Base-by-base conservation (phyloP, 2,888 invertebrate species). In the Coelopa pilipes region DNA sequence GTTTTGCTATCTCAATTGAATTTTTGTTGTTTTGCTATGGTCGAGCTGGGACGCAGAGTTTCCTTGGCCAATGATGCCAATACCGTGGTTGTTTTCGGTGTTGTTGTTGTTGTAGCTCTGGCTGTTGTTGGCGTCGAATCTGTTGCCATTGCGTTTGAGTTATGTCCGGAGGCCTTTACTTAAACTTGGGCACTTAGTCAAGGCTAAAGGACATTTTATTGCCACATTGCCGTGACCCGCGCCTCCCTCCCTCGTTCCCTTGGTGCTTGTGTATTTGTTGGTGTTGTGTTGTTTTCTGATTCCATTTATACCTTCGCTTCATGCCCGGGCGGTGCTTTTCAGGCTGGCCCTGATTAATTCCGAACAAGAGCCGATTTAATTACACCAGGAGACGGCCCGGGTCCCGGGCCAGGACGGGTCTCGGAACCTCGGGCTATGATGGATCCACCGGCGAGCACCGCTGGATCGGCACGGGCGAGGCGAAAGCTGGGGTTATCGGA, bases 301-400 rank as follows among this genome's bases (percentile, higher is more conserved):
- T 34, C 34, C 34, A 34, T 34, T 34, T 34, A 34, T 34, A 34
- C 34, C 34, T 34, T 34, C 34, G 34, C 2, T 34, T 34, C 7
- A 34, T 34, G 34, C 34, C 34, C 34, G 34, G 34, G 12, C 46
- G 55, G 24, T 57, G 34, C 5, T n/a, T 12, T 46, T 69, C 57
- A 57, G 57, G 69, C 69, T 69, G 69, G 69, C 21, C 45, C 55
- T 57, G 57, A 69, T 69, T 69, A 12, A 69, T 57, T 69, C 34
- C 17, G 12, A 55, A 12, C 46, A 9, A 15, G 46, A 17, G 65
- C n/a, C 46, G 45, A 65, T 65, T 65, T 65, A 65, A 65, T 65
- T 65, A 65, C 19, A 9, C 46, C 19, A n/a, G 65, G 45, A 4
- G 19, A 65, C n/a, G 19, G 47, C 2, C 34, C 34, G 2, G 4